Evolutionary conservation across 2,113 vertebrate species (phyloP), one percentile per base, ranked within the genome.

Genomic region (Cyphotilapia sp.): DNA sequence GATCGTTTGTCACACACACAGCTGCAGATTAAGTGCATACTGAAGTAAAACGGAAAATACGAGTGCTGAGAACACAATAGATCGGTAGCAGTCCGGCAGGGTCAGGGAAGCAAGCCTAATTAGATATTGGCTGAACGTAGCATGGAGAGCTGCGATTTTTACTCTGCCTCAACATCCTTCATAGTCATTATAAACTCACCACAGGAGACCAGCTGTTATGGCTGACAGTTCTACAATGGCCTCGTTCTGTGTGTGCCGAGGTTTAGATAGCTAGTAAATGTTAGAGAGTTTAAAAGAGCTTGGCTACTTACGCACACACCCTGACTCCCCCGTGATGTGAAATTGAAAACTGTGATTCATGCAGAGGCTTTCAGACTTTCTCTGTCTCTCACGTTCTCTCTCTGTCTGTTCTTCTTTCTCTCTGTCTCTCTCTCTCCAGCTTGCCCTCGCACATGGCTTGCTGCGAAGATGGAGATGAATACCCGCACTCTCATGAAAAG

Each of bases 121-220:
- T 91, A 90, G 89, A 82, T 84, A 82, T 74, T 89, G 89, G 85
- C 89, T 83, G 85, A 87, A 88, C 3, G 22, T 57, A 69, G 80
- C 12, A 31, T 54, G 53, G 87, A 86, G 85, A 84, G 81, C 85
- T 89, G 74, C 17, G 61, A 66, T 87, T 87, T 69, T 87, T 38
- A 76, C 63, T 86, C 81, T 54, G 83, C 82, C 80, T 91, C 71
- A 31, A 88, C 82, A 88, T 92, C 92, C 89, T 88, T 92, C 87
- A 89, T 35, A 88, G 83, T 91, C 89, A 91, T 93, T 95, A 93
- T 89, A 86, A 91, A 86, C 82, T 92, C 84, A 90, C 84, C 69
- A 76, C 81, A 86, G 88, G 83, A 87, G 88, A 83, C 84, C 91
- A 82, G 88, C 87, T 92, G 85, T 90, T 88, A 82, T 6, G 38